A percentile compares a stretch with the other conserved stretches of the same genome.
phyloP scores from a whole-genome alignment of 2,113 vertebrate species.

The Typhlomys cinereus region DNA sequence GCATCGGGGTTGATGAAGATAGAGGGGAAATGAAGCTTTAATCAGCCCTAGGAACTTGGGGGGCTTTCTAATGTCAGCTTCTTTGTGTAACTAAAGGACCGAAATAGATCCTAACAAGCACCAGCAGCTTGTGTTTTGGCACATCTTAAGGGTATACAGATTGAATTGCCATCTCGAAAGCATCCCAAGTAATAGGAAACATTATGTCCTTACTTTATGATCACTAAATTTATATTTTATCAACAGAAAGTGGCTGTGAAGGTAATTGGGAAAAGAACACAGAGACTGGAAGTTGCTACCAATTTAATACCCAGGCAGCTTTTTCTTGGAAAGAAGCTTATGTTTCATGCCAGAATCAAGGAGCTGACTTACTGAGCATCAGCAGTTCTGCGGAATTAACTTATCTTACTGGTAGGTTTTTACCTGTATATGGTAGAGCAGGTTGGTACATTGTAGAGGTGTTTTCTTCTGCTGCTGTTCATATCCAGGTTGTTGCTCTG shows the following conservation, averaged over 20 bases:
- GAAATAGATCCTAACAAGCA: background rate
- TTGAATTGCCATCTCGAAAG: constrained; percentile 14
- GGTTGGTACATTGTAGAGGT: background rate
- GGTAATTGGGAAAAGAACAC: constrained; percentile 85
- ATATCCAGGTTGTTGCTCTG: background rate
- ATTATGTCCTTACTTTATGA: background rate
- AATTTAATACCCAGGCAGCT: constrained; percentile 89
- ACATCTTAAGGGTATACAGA: background rate
- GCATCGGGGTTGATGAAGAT: background rate
- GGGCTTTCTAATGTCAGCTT: constrained; percentile 7
- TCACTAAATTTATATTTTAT: constrained; percentile 71
- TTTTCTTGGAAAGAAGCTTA: constrained; percentile 95
- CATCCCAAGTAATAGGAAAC: constrained; percentile 9
- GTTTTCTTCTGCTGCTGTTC: background rate
- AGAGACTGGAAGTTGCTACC: constrained; percentile 89
- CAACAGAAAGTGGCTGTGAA: constrained; percentile 90
- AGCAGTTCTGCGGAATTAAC: constrained; percentile 83
- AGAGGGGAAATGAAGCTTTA: background rate
- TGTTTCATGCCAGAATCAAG: constrained; percentile 92
- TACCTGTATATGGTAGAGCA: background rate
- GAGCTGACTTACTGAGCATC: constrained; percentile 93
- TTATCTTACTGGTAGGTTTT: constrained; percentile 84
- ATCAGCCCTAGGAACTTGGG: background rate
- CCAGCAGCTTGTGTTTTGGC: background rate
- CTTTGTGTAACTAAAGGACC: constrained; percentile 16